A percentile compares a stretch with the other conserved stretches of the same genome.
phyloP scores from a whole-genome alignment of 2,113 vertebrate species.

The Microcebus tavaratra region DNA sequence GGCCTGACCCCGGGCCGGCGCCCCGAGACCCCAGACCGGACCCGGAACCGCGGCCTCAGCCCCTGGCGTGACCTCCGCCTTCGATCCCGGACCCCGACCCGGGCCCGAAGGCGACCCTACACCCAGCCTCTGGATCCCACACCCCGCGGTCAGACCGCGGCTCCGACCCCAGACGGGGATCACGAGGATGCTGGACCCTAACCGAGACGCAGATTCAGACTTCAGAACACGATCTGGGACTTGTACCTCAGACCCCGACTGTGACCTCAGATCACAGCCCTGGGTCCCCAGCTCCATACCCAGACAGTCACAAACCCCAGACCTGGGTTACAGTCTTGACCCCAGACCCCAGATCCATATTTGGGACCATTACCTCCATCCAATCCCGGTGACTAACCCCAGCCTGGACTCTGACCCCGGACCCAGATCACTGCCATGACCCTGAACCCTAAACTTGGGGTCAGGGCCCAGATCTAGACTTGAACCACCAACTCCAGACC shows the following conservation, averaged over 20 bases:
- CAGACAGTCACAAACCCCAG: not conserved
- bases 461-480: not conserved
- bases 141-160: fast-evolving
- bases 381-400: not conserved
- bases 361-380: not conserved
- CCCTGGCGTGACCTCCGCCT: not conserved
- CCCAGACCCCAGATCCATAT: not conserved
- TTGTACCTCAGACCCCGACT: not conserved
- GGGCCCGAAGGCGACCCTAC: not conserved
- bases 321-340: not conserved
- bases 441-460: not conserved
- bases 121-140: not conserved
- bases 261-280: not conserved
- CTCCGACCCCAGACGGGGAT: too few relatives aligned
- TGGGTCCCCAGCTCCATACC: not conserved
- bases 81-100: not conserved
- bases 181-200: not conserved
- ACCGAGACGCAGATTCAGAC: not conserved
- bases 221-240: not conserved
- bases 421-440: not conserved
- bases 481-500: not conserved
- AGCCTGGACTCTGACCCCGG: not conserved
- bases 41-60: not conserved
- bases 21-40: not conserved
- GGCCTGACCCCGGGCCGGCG: too few relatives aligned